Evolutionary conservation across 2,113 vertebrate genomes (phyloP), one percentile per base, ranked within the genome.

Genomic region (Axis porcinus): DNA sequence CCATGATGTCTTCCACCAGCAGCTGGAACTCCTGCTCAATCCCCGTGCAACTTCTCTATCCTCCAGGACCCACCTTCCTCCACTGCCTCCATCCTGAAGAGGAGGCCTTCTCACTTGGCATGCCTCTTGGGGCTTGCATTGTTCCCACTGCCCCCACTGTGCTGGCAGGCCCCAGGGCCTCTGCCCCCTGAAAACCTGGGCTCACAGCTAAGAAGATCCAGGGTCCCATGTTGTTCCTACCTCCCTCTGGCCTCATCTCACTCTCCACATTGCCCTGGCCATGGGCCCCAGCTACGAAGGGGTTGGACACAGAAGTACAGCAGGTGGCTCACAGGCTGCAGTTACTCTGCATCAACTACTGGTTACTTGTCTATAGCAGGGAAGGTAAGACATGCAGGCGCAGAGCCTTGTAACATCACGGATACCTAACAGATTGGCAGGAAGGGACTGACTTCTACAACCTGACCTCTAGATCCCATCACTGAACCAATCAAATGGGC

Each of bases 221-320:
- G 23, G 11, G 11, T 76, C 21, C 23, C 12, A 19, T 11, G 6
- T 67, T 1, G 0, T 10, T 36, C 10, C 23, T 23, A 6, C 12
- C 11, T 43, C 27, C 40, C 6, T 40, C 70, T 9, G 6, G 70
- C 70, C 23, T 40, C 36, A 36, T 36, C 64, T 67, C 33, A n/a
- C 17, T n/a, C 19, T 36, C 64, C 33, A 67, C 17, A 19, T 67
- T n/a, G 64, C 33, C 64, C 64, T 36, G 33, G 7, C 64, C 33
- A 36, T 64, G 30, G 4, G 4, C 33, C 1, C 17, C 16, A 17
- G 8, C 64, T n/a, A 33, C 0, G 2, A 67, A 67, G 33, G 64
- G 16, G 64, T n/a, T n/a, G 64, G 8, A 36, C 33, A 67, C 33
- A 36, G 19, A n/a, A 36, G 8, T 17, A 36, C 16, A n/a, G 64